Base-by-base conservation (phyloP, 2,797 vertebrate species). In the Schizothorax lantsangensis region DNA sequence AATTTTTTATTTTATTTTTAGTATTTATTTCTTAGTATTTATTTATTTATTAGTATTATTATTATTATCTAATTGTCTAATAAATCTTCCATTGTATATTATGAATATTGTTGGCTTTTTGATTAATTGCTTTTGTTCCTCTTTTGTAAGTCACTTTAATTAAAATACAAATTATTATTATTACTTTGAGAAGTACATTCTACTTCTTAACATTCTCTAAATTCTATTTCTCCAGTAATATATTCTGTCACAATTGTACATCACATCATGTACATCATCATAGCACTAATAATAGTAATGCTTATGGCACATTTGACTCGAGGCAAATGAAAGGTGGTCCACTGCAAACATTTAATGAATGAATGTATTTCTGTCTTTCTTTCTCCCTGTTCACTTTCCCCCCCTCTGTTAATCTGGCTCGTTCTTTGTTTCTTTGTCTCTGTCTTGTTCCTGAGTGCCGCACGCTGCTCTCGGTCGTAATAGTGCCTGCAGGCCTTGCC, bases 401-500 rank as follows among this genome's bases (percentile, higher is more conserved):
- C 40, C 9, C 40, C 40, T 43, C 40, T 43, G 40, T 43, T 43
- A 43, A 43, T 43, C 40, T 43, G 40, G 40, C 40, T 40, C 40
- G 2, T 43, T 8, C 40, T 43, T 43, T 43, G 40, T 43, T 43
- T 43, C 40, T 72, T 66, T 69, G 26, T 85, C 57, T 72, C 54
- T 69, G 26, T 43, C 59, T 40, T 64, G 11, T 81, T 66, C 36
- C 40, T 9, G 21, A 19, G 21, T 19, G 38, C 40, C 49, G 69
- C 81, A 78, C 83, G 14, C 64, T 40, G 14, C 54, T 69, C 80
- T 52, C 52, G 11, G 43, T 52, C n/a, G 43, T 45, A 40, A 57
- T 11, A 30, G 64, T 73, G 79, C 82, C 88, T 79, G 26, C 72
- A 79, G 86, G 79, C 88, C 73, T 85, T 19, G 66, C 78, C 85